Conservation (phyloP, 2,888 invertebrate species). For the Mimumesa dahlbomi region DNA sequence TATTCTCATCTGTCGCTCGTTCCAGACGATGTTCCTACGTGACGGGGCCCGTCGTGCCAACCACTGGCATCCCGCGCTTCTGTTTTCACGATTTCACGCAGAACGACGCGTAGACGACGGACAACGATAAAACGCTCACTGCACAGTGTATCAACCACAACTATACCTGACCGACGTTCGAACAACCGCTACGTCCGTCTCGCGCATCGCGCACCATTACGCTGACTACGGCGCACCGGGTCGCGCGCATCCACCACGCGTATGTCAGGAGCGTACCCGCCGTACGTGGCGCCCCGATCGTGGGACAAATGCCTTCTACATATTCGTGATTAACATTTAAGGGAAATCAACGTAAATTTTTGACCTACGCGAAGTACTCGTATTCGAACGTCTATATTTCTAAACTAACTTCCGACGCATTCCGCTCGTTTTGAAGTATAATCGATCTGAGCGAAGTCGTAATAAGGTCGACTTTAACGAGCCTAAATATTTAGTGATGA, state of each 20-base stretch:
- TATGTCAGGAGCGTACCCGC: neutral
- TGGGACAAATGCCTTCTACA: neutral
- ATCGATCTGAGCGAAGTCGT: too few species aligned
- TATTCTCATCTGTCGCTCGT: constrained; percentile 45
- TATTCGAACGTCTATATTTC: too few species aligned
- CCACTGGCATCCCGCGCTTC: neutral
- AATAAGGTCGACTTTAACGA: too few species aligned
- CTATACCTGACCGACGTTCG: constrained; percentile 33
- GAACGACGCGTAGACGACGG: constrained; percentile 15
- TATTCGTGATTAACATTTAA: neutral
- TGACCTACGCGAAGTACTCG: too few species aligned
- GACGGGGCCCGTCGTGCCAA: constrained; percentile 18
- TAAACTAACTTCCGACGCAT: too few species aligned
- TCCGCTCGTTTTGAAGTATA: too few species aligned
- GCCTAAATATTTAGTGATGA: constrained; percentile 2
- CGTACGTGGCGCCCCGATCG: neutral
- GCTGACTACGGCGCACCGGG: constrained; percentile 41
- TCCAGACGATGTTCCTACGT: constrained; percentile 2
- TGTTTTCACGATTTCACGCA: constrained; percentile 14
- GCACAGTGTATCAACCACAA: constrained; percentile 33
- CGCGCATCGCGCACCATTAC: constrained; percentile 56
- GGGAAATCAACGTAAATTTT: too few species aligned
- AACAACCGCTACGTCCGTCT: constrained; percentile 57
- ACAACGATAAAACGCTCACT: constrained; percentile 27
- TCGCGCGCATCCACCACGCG: constrained; percentile 46